Evolutionary conservation across 2,888 invertebrate genomes (phyloP), one percentile per base, ranked within the genome.

Genomic region (Eutolmus rufibarbis): DNA sequence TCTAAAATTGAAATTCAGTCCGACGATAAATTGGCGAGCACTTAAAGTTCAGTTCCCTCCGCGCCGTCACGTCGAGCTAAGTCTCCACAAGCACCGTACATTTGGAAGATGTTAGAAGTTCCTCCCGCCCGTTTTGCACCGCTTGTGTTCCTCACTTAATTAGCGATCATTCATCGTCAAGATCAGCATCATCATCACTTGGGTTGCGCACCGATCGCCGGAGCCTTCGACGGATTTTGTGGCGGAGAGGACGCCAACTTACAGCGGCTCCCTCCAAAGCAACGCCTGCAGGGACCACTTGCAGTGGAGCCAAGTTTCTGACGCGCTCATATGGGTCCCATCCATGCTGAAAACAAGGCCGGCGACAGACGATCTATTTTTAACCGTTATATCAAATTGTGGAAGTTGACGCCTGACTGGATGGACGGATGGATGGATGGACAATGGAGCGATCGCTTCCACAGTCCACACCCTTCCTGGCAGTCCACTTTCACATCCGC

Each of bases 61-160:
- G 40, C 37, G 37, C 76, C 8, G 14, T 40, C n/a, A n/a, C 56
- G 23, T 66, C 66, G 66, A 2, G 9, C 23, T 8, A 8, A 2
- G n/a, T 23, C 66, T 12, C 1, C 66, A 2, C 28, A 66, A 12
- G 1, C 66, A 66, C 23, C 66, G 23, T 66, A 66, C 66, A 84
- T 84, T 84, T 84, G 66, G 40, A 66, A 66, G 37, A 66, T 66
- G 66, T 66, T 66, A 66, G 66, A 66, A 66, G 28, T 9, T 8
- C 66, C 66, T 28, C 28, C 66, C 66, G 23, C 8, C 66, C 23
- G 23, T 19, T 66, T 74, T 40, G 23, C 74, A 56, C 37, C 66
- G 86, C 77, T 79, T 79, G 78, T 86, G 23, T 66, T 86, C 40
- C n/a, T 86, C 86, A 86, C 86, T 86, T 86, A 86, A 86, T 86